Percentiles rank a stretch among this genome's conserved stretches.
phyloP scores from a whole-genome alignment of 2,888 invertebrate species.

The Heteromurus nitidus region DNA sequence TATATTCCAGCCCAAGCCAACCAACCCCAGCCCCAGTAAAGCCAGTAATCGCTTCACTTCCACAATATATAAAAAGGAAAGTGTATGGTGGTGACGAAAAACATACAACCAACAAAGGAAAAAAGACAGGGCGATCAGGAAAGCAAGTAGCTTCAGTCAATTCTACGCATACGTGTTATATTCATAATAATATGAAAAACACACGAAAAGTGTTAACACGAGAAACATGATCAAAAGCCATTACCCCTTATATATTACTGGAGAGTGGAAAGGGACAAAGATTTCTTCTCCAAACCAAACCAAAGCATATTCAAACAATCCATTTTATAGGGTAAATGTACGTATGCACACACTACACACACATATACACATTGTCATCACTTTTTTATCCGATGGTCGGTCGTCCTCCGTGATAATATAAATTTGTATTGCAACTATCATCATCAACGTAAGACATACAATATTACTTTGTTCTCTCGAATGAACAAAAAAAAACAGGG shows the following conservation, averaged over 20 bases:
- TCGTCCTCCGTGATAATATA: conserved; percentile 23
- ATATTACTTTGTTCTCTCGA: conserved; percentile 21
- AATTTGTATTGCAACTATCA: conserved; percentile 30
- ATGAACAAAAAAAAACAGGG: conserved; percentile 6
- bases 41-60: too few species aligned
- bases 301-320: not conserved
- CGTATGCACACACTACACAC: not conserved
- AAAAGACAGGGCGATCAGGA: conserved; percentile 6
- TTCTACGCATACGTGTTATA: not conserved
- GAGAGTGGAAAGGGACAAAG: not conserved
- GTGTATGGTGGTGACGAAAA: too few species aligned
- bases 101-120: not conserved
- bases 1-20: not conserved
- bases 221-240: conserved; percentile 18
- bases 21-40: not conserved
- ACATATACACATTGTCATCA: conserved; percentile 14
- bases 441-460: conserved; percentile 35
- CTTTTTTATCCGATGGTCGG: not conserved
- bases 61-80: too few species aligned
- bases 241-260: conserved; percentile 5
- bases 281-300: not conserved
- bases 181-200: not conserved
- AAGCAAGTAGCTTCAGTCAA: not conserved
- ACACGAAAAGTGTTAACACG: conserved; percentile 11
- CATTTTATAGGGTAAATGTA: conserved; percentile 33